Percentiles rank a stretch among this genome's conserved stretches.
Evolutionary conservation across 2,888 invertebrate species (phyloP).

Genomic region (Epistrophella euchroma): DNA sequence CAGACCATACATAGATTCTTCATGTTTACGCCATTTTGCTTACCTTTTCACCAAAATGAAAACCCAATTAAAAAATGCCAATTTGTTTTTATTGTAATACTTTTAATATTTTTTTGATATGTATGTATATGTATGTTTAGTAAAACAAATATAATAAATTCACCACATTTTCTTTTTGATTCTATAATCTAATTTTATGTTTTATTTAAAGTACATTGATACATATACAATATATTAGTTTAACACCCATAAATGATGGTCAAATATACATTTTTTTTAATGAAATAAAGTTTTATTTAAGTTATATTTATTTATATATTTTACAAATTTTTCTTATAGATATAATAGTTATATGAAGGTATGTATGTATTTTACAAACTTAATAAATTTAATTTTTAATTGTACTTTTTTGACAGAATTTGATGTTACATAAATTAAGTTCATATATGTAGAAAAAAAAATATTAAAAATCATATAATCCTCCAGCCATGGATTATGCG

Average conservation of each 20-base stretch:
- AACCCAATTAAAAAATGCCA: not conserved
- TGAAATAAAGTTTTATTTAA: conserved; percentile 57
- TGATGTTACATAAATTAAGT: conserved; percentile 28
- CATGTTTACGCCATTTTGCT: too few species aligned
- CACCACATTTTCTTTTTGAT: conserved; percentile 24
- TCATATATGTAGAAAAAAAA: conserved; percentile 3
- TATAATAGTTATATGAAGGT: not conserved
- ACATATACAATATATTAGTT: conserved; percentile 33
- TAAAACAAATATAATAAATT: conserved; percentile 48
- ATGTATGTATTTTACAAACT: conserved; percentile 57
- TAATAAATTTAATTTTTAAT: conserved; percentile 42
- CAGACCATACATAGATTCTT: too few species aligned
- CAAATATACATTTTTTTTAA: conserved; percentile 43
- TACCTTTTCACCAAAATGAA: not conserved
- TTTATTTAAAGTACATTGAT: conserved; percentile 35
- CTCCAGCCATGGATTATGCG: conserved; percentile 70
- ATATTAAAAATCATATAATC: conserved; percentile 67
- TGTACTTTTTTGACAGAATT: conserved; percentile 57
- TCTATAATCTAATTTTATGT: conserved; percentile 51
- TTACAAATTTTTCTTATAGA: conserved; percentile 47
- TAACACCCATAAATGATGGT: conserved; percentile 52
- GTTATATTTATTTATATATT: conserved; percentile 42
- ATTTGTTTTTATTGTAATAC: not conserved
- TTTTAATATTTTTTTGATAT: conserved; percentile 61
- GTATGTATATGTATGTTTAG: conserved; percentile 57